Percentiles rank a stretch among this genome's conserved stretches.
Evolutionary conservation across 2,797 vertebrate species (phyloP).

Genomic region (Ispidina lecontei): DNA sequence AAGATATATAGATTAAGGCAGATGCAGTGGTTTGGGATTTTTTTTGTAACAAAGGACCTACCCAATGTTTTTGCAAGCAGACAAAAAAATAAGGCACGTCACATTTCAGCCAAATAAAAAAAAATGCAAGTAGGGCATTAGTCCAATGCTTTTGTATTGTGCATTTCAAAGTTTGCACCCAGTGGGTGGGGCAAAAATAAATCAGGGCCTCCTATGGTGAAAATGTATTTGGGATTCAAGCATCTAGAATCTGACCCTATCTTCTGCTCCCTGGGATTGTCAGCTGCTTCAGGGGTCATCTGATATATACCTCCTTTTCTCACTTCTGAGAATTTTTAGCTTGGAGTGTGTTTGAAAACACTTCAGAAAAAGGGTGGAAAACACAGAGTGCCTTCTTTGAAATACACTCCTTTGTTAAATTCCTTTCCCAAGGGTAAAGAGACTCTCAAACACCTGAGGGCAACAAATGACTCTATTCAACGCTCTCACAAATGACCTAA

Average conservation of each 20-base stretch:
- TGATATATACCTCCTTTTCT: constrained; percentile 44
- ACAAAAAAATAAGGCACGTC: not conserved
- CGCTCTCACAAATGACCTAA: constrained; percentile 53
- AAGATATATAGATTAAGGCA: not conserved
- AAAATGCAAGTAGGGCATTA: constrained; percentile 4
- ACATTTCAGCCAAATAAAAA: not conserved
- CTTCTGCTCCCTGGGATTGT: constrained; percentile 31
- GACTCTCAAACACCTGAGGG: constrained; percentile 63
- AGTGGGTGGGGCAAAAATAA: constrained; percentile 62
- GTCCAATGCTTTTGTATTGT: not conserved
- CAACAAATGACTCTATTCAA: constrained; percentile 56
- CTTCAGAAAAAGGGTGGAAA: constrained; percentile 67
- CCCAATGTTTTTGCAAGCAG: not conserved
- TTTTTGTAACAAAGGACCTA: not conserved
- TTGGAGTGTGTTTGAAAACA: constrained; percentile 67
- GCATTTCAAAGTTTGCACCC: constrained; percentile 60
- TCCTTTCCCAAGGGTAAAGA: constrained; percentile 59
- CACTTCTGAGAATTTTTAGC: constrained; percentile 61
- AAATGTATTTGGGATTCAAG: constrained; percentile 42
- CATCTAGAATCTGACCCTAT: constrained; percentile 21
- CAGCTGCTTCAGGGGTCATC: constrained; percentile 52
- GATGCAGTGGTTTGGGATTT: not conserved
- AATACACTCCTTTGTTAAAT: constrained; percentile 68
- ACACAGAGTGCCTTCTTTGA: constrained; percentile 66
- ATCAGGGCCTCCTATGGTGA: constrained; percentile 44